Base-by-base conservation (phyloP, 2,113 vertebrate genomes). In the Bombycilla garrulus region DNA sequence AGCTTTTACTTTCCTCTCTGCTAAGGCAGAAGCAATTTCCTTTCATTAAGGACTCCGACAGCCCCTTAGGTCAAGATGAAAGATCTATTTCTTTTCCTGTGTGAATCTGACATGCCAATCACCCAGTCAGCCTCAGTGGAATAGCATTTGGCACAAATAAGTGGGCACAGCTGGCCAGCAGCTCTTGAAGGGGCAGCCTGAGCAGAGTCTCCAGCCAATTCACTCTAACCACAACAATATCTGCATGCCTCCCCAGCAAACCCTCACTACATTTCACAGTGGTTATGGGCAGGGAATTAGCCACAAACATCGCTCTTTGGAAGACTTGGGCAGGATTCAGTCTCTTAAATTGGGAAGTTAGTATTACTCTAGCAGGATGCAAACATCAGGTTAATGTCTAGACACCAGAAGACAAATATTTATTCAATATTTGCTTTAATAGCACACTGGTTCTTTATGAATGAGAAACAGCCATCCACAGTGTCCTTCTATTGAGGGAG, bases 11-110 rank as follows among this genome's bases (percentile, higher is more conserved):
- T 84, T 86, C 78, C 91, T 91, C 74, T 95, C 61, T 72, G 86
- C 71, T 89, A 86, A 64, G 26, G 71, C 86, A 95, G 91, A 94
- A 72, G 61, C 61, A 74, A 93, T 95, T 93, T 92, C 90, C 90
- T 95, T 94, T 95, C 80, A 93, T 76, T 89, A 91, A 83, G 90
- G 72, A 91, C 53, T 85, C 73, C 5, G 16, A 92, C 56, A 12
- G 90, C 91, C 88, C 93, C 88, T 71, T 91, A 88, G 86, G 95
- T 89, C 82, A 93, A 45, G 33, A 93, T 67, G 83, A 94, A 94
- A 81, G 57, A 38, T n/a, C 48, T 76, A 0, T 8, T 47, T 86
- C 81, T 58, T 62, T 77, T 81, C 47, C 81, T 91, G 65, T 45
- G 58, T 50, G 78, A 91, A 53, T 76, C 61, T 66, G 40, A 90